Percentiles rank a stretch among this genome's conserved stretches.
These are phyloP conservation scores for Cassiopea xamachana DNA, from an alignment of 30 jellyfish, hydroid and myxozoan species.

Conservation along the genomic window DNA sequence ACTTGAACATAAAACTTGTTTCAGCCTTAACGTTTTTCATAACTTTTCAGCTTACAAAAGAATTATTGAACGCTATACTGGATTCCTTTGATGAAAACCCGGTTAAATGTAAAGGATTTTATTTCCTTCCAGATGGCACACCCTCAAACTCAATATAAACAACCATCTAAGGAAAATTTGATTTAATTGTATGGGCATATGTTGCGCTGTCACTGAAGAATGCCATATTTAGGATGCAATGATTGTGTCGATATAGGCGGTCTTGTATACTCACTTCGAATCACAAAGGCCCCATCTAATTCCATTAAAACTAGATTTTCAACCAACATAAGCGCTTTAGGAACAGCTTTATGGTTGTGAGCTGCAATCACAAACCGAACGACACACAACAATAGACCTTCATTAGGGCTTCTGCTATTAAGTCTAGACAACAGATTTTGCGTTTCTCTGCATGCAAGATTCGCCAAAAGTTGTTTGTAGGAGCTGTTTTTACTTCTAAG, in stretches of 20 bases:
- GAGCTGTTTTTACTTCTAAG: too few species aligned
- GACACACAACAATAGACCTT: slow-evolving; percentile 42
- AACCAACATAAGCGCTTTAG: slow-evolving; percentile 76
- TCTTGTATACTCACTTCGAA: slow-evolving; percentile 36
- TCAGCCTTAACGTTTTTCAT: not conserved
- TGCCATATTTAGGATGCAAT: not conserved
- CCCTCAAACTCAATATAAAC: slow-evolving; percentile 2
- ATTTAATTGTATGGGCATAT: not conserved
- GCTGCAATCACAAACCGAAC: slow-evolving; percentile 69
- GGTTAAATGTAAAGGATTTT: not conserved
- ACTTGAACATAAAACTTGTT: too few species aligned
- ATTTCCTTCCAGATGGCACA: slow-evolving; percentile 1
- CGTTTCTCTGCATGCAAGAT: slow-evolving; percentile 10
- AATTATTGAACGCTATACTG: not conserved
- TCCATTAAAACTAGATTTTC: slow-evolving; percentile 77
- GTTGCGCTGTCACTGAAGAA: slow-evolving; percentile 16
- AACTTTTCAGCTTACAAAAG: not conserved
- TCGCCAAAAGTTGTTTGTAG: not conserved
- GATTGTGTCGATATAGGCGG: slow-evolving; percentile 29
- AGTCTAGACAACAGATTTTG: slow-evolving; percentile 53
- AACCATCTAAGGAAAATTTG: not conserved
- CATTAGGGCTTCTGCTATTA: slow-evolving; percentile 43
- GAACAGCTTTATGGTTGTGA: slow-evolving; percentile 56
- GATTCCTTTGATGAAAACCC: not conserved
- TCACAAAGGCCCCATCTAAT: slow-evolving; percentile 57